Evolutionary conservation across 2,888 invertebrate genomes (phyloP), one percentile per base, ranked within the genome.

Genomic region (Merodon equestris): DNA sequence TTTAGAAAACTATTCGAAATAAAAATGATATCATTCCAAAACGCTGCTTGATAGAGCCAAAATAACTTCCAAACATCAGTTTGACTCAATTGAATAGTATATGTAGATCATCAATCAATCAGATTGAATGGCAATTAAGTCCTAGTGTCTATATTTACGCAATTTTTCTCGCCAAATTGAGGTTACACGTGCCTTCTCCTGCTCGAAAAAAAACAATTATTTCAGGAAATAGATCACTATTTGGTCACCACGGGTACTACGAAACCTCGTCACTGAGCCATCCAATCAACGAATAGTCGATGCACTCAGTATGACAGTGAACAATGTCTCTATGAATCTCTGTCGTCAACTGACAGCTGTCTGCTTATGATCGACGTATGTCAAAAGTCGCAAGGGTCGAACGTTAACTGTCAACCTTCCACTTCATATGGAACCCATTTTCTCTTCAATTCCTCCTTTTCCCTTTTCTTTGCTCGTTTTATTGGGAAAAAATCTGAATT

Each of bases 111-210:
- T 53, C 60, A 68, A 53, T 60, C 27, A 27, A 27, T 7, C 27
- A 27, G 3, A 34, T 45, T 14, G 14, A 67, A 27, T 14, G 36
- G 10, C 44, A 53, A 56, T 47, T 12, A 1, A 57, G 34, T 34
- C 10, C 10, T 36, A 13, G n/a, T 12, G n/a, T 17, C 34, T 42
- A 48, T 51, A 47, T 51, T 9, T 50, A 48, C 61, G 48, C 34
- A 48, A 36, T 18, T 18, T 34, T 61, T 42, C 19, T 61, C 14
- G 51, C 17, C 15, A 27, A 56, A 61, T 50, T 44, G 44, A 36
- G 61, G 61, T 50, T 71, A 38, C 71, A 61, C 71, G 56, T 48
- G 71, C 54, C 34, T n/a, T n/a, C n/a, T n/a, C n/a, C n/a, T n/a
- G n/a, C n/a, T n/a, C n/a, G n/a, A n/a, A n/a, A n/a, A n/a, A n/a